Conservation (phyloP, 2,888 invertebrate species). For the Habroteleia sp. region DNA sequence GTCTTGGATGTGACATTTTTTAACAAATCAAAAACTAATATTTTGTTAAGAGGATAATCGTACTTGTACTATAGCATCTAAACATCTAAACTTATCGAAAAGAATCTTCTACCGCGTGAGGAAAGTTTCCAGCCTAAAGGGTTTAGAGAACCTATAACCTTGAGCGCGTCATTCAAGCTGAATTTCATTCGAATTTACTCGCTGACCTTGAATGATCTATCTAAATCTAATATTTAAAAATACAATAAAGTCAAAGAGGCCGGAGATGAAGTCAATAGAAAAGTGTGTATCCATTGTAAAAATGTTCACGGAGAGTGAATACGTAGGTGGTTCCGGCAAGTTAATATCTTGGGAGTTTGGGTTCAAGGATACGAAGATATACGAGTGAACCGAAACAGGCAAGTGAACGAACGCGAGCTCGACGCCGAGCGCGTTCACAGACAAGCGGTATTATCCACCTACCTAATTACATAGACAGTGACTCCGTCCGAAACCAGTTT, state of each 20-base stretch:
- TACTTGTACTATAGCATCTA: no score
- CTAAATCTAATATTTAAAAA: background rate
- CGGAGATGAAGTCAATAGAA: conserved; percentile 4
- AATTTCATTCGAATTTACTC: no score
- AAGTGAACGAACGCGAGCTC: conserved; percentile 12
- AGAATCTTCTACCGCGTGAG: no score
- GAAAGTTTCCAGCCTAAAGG: no score
- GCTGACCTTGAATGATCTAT: no score
- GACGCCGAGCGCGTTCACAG: conserved; percentile 8
- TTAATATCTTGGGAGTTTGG: conserved; percentile 52
- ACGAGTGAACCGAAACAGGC: conserved; percentile 33
- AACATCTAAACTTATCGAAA: no score
- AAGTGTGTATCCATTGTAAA: conserved; percentile 30
- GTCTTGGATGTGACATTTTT: no score
- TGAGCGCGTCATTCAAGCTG: no score
- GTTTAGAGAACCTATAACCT: no score
- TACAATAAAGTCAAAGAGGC: background rate
- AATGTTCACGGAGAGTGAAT: background rate
- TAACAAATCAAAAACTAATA: no score
- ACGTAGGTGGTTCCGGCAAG: conserved; percentile 49
- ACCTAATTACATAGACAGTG: conserved; percentile 63
- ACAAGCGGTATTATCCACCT: conserved; percentile 47
- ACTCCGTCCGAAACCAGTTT: conserved; percentile 59
- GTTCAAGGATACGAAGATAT: conserved; percentile 59
- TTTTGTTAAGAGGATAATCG: no score